Base-by-base conservation (phyloP, 2,888 invertebrate species). In the Carabus problematicus region DNA sequence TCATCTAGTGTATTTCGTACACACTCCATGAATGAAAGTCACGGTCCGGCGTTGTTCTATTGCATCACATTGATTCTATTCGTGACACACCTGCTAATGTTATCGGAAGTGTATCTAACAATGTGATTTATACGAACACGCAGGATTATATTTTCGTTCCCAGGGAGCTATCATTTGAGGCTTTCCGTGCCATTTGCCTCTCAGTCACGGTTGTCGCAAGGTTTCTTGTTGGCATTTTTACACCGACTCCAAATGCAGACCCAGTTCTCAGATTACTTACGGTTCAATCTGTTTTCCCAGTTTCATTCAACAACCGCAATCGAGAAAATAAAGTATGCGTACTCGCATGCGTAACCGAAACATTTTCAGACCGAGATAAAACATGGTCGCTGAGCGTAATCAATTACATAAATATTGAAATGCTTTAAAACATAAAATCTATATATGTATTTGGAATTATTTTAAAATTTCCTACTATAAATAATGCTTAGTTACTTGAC, bases 21-120 rank as follows among this genome's bases (percentile, higher is more conserved):
- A 45, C 45, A 45, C 45, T 6, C 2, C 3, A 16, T 18, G 54
- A 59, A 41, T 59, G 64, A 56, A 64, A 64, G 56, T 64, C 64
- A 55, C 47, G 55, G 55, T 56, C 64, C 45, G 54, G 41, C 56
- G 29, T 29, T 29, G 29, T 45, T 45, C n/a, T 12, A 56, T 64
- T 56, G 18, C 64, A 41, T 64, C 49, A 64, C 64, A 56, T 43
- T 56, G 18, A 3, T 1, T 8, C 49, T 18, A 42, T 64, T 54
- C 64, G 64, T 64, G 64, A 56, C 64, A 64, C 64, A 64, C 64
- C 64, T 64, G 64, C 55, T 47, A 61, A 52, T 52, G 14, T 19
- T 55, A 64, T 64, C 64, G 64, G 64, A 64, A 64, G 64, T 64
- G 29, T 41, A 29, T 29, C 43, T 45, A 12, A 56, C 64, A 64